Conservation (phyloP, 2,888 invertebrate species). For the Torymus tubicola region DNA sequence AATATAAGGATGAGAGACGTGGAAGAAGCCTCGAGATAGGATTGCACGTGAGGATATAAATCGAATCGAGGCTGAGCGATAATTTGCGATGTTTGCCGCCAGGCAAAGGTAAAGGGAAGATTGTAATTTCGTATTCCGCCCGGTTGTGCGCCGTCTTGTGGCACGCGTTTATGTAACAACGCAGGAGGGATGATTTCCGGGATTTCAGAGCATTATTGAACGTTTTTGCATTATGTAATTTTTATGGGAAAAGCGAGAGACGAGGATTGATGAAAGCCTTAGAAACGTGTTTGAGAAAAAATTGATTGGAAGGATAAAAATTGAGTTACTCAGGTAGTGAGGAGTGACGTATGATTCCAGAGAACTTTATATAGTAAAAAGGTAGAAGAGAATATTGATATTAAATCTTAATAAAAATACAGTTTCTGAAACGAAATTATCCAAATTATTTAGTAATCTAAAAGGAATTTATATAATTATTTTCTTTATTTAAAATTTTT, state of each 20-base stretch:
- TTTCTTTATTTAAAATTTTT: no score
- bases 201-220: no score
- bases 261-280: constrained; percentile 3
- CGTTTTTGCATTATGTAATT: constrained; percentile 19
- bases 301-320: not conserved
- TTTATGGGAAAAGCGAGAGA: not conserved
- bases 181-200: constrained; percentile 18
- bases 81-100: not conserved
- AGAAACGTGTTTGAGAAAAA: not conserved
- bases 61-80: constrained; percentile 66
- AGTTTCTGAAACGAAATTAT: no score
- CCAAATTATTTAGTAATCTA: no score
- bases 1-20: constrained; percentile 40
- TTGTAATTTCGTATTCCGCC: constrained; percentile 31
- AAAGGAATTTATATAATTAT: no score
- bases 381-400: no score
- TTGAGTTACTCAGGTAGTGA: no score
- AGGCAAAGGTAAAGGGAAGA: not conserved
- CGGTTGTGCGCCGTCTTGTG: not conserved
- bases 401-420: no score
- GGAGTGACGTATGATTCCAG: no score
- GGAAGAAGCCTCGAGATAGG: constrained; percentile 67
- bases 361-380: no score
- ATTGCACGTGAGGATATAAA: constrained; percentile 72
- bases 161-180: not conserved